Conservation (phyloP, 2,888 invertebrate genomes). For the Homarus gammarus region DNA sequence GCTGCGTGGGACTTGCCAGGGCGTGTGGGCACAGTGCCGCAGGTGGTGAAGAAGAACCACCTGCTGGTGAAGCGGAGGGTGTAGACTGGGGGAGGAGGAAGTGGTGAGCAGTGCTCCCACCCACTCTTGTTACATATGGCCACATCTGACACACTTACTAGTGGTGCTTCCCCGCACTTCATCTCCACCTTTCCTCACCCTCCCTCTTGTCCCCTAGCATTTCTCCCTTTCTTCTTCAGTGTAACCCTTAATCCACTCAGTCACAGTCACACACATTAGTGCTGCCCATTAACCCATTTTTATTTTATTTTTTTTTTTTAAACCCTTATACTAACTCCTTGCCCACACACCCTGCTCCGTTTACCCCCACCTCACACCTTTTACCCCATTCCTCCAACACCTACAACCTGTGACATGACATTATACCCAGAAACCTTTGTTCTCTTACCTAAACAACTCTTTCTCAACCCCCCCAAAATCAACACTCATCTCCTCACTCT, state of each 20-base stretch:
- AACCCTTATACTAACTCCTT: no score
- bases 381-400: no score
- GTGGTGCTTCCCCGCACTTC: no score
- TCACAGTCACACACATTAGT: no score
- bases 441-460: background rate
- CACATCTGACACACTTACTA: background rate
- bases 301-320: no score
- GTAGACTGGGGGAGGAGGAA: background rate
- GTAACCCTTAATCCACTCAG: background rate
- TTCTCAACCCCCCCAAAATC: no score
- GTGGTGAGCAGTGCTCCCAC: no score
- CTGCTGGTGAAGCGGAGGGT: background rate
- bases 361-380: background rate
- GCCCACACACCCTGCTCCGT: background rate
- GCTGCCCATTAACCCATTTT: no score
- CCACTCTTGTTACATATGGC: no score
- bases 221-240: constrained; percentile 1
- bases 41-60: background rate
- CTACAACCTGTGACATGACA: background rate
- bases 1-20: background rate
- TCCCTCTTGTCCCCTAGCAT: background rate
- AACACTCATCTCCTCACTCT: background rate
- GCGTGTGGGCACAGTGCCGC: background rate
- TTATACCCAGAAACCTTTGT: background rate
- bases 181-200: background rate